Base-by-base conservation (phyloP, 2,113 vertebrate genomes). In the Grantiella picta region DNA sequence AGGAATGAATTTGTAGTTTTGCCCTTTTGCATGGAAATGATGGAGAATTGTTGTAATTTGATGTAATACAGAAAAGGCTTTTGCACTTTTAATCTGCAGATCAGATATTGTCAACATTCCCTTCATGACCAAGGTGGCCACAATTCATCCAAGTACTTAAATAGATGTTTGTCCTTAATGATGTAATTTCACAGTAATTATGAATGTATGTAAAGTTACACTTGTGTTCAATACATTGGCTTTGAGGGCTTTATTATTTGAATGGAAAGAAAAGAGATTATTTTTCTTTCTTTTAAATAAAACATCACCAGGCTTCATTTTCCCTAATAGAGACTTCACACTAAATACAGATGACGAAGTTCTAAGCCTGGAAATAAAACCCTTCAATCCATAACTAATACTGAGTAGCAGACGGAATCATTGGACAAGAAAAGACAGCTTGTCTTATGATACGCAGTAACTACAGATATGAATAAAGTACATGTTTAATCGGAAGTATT, bases 1-100 rank as follows among this genome's bases (percentile, higher is more conserved):
- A 90, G 78, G 60, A 86, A 93, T 89, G 71, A 94, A 94, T 95
- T 85, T 92, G 90, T 91, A 77, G 56, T 86, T 93, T 90, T 97
- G 82, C 49, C 92, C 84, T 89, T 93, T 92, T 92, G 23, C 22
- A 59, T 6, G 5, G 44, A 68, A 92, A 83, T 75, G n/a, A 80
- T 94, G 31, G 71, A 90, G 66, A 92, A 75, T 60, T 90, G 44
- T 90, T 96, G 75, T 81, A 64, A 83, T 91, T 69, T 83, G 50
- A 64, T 88, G 47, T 29, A 95, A 80, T 22, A 83, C 3, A 65
- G 45, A 73, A 76, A 87, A 82, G 45, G 70, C 78, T 87, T 94
- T 31, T 80, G 29, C 52, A 85, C 59, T 33, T 87, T 89, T 95
- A 91, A 85, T 65, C 63, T 82, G 44, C 18, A 88, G 23, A 91